Evolutionary conservation across 1,140 invertebrate species (phyloP), one percentile per base, ranked within the genome.

Genomic region (Agraylea sexmaculata): DNA sequence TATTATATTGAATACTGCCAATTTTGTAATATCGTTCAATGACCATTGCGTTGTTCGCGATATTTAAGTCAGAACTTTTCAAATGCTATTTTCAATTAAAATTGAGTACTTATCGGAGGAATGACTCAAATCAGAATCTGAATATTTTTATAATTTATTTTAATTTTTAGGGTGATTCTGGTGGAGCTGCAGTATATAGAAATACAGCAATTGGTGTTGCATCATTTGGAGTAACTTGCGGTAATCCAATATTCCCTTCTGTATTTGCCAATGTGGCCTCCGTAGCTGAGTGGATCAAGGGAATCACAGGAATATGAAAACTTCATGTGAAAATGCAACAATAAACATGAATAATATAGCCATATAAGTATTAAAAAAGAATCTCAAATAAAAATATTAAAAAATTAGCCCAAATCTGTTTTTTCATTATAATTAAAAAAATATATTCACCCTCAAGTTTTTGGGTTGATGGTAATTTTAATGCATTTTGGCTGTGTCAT

Each of bases 161-260:
- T 22, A 17, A 42, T 19, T 53, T 47, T 3, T 51, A 65, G 63
- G 63, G 63, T 19, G 64, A 67, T 35, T 62, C 62, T 1, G 64
- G 64, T 11, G 64, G 62, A 1, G 60, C 62, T 3, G 63, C 61
- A 0, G 59, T 66, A 16, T 62, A 62, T 35, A 46, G 60, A 32
- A 58, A 58, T 3, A 57, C 55, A 4, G 62, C 57, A 1, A 58
- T 59, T 28, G 64, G 63, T n/a, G 54, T 67, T 6, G 59, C 61
- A 2, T 66, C 64, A 1, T 64, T 64, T 38, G 64, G 63, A 0
- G 51, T 61, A 22, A 62, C 61, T 16, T 66, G 62, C 31, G 64
- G 62, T 0, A 48, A 59, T 30, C 61, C 61, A 1, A 51, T 63
- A 1, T 64, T 60, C 7, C 64, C 64, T 1, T 65, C 64, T 1